phyloP scores from a whole-genome alignment of 2,113 vertebrate genomes.

The Geococcyx californianus region DNA sequence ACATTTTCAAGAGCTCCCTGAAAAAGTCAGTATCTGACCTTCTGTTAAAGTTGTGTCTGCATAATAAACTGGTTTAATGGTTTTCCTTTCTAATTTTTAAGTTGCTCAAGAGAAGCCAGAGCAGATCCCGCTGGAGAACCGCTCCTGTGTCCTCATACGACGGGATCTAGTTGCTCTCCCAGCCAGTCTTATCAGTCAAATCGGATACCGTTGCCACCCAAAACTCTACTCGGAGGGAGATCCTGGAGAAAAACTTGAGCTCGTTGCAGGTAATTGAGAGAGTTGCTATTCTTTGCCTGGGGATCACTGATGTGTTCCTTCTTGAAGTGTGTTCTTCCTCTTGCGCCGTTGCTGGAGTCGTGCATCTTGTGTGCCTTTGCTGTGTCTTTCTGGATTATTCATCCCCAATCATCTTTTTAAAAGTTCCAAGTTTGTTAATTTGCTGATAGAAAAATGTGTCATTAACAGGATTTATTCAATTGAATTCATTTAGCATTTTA shows the following conservation, averaged over 20 bases:
- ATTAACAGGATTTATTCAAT: constrained; percentile 70
- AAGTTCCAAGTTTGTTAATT: constrained; percentile 52
- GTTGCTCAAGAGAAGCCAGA: constrained; percentile 89
- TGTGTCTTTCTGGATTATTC: not conserved
- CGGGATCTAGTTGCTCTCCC: constrained; percentile 94
- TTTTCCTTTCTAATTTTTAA: not conserved
- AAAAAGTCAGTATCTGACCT: not conserved
- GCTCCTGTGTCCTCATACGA: constrained; percentile 94
- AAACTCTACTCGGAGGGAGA: constrained; percentile 98
- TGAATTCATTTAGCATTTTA: constrained; percentile 75
- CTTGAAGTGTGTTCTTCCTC: not conserved
- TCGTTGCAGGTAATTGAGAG: constrained; percentile 86
- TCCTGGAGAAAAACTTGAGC: constrained; percentile 96
- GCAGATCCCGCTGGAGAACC: constrained; percentile 89
- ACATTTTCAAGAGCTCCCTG: rapidly evolving
- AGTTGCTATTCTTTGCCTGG: not conserved
- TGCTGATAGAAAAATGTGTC: constrained; percentile 67
- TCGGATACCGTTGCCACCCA: constrained; percentile 97
- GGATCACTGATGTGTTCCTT: not conserved
- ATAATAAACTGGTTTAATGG: rapidly evolving
- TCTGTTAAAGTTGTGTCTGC: not conserved
- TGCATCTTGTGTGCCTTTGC: not conserved
- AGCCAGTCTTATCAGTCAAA: constrained; percentile 97
- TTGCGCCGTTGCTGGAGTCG: not conserved
- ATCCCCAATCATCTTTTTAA: not conserved